Base-by-base conservation (phyloP, 2,113 vertebrate genomes). In the Rutilus rutilus region DNA sequence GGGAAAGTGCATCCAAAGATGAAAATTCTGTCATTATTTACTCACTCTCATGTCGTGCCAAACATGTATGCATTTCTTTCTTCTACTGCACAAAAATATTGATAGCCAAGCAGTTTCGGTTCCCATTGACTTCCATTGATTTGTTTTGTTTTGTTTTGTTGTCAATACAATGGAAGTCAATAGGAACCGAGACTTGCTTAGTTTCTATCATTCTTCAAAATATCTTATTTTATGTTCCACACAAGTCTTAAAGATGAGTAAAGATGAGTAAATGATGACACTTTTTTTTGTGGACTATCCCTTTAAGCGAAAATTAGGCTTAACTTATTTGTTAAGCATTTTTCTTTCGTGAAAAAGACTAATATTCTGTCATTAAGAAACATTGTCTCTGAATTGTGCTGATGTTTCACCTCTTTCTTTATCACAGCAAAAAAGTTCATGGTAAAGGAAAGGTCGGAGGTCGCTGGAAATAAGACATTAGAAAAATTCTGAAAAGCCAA, bases 401-500 rank as follows among this genome's bases (percentile, higher is more conserved):
- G 10, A 39, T 27, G 9, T 5, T 30, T 78, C 17, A 87, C 21
- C 27, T 8, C 67, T 60, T 54, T 77, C 23, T 78, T 45, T 82
- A 73, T 79, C 10, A 15, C 91, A 96, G 94, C 78, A 95, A 96
- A 91, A 96, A 95, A 86, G 92, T 6, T 15, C 94, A 93, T 1
- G 94, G 94, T 9, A 96, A 96, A 90, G 94, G 94, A 67, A 96
- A 95, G 42, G 94, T 95, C 1, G 95, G 94, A 0, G 94, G 94
- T 6, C 94, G 95, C 87, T 96, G 95, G 94, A 96, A 95, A 89
- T 95, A 87, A 92, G 36, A 23, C 42, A 30, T n/a, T 80, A 81
- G 71, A 30, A 12, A 42, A 50, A 75, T 65, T 25, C 42, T 27
- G 23, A 19, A 42, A 2, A 74, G 8, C 52, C 19, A 2, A n/a